These are phyloP conservation scores for Capra hircus DNA, from an alignment of 2,113 vertebrate genomes.

Conservation along the genomic window DNA sequence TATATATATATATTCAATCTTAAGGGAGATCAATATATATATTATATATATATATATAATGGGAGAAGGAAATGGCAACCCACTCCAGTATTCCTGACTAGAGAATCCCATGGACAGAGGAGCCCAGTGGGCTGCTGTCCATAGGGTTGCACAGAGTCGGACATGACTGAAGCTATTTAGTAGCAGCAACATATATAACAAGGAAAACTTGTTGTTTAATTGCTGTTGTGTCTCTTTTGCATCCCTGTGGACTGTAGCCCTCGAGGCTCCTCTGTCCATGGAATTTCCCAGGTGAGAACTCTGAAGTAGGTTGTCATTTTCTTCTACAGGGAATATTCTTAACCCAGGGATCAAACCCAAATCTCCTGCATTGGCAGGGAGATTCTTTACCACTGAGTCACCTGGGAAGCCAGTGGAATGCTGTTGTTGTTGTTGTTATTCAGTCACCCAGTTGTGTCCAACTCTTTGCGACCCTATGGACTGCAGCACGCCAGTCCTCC, in stretches of 20 bases:
- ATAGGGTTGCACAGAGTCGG: neutral
- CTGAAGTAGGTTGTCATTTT: neutral
- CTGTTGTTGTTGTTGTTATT: neutral
- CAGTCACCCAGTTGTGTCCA: neutral
- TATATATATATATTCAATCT: accelerated
- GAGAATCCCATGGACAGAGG: neutral
- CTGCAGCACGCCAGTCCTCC: neutral
- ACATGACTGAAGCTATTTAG: neutral
- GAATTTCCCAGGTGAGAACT: neutral
- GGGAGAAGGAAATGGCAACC: neutral
- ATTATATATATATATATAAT: neutral
- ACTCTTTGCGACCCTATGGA: neutral
- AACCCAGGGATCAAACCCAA: neutral
- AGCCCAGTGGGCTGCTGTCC: neutral
- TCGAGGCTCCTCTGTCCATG: neutral
- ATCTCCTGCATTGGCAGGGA: neutral
- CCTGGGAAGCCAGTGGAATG: neutral
- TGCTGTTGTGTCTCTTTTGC: neutral
- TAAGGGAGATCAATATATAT: neutral
- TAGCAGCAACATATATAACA: neutral
- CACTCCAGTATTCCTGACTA: neutral
- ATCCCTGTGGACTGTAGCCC: neutral
- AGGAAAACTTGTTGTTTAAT: neutral
- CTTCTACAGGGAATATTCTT: neutral
- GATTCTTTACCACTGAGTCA: neutral